Evolutionary conservation across 2,113 vertebrate genomes (phyloP).

Genomic region (Rutilus rutilus): DNA sequence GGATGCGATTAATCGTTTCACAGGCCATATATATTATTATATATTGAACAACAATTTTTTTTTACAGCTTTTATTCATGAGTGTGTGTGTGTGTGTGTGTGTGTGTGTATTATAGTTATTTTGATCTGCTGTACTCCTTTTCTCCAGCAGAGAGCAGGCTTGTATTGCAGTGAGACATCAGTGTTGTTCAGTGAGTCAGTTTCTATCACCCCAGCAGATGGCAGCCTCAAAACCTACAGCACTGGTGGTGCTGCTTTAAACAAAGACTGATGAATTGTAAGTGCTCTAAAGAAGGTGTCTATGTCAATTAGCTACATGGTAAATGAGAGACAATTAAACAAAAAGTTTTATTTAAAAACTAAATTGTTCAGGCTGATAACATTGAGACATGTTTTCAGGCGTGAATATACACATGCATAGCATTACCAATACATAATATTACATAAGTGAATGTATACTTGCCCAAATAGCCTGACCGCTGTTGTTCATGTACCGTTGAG

Average conservation of each 20-base stretch:
- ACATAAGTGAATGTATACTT: background rate
- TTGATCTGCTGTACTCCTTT: background rate
- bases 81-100: no score
- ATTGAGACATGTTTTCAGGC: background rate
- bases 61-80: background rate
- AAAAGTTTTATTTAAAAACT: background rate
- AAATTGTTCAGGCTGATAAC: background rate
- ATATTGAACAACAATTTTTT: no score
- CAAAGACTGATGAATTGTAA: constrained; percentile 37
- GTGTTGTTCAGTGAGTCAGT: background rate
- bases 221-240: background rate
- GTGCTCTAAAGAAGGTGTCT: background rate
- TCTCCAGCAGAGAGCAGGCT: constrained; percentile 74
- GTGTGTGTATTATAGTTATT: background rate
- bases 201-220: constrained; percentile 33
- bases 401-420: background rate
- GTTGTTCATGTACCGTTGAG: constrained; percentile 20
- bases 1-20: no score
- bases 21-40: no score
- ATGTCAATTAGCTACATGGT: constrained; percentile 13
- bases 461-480: constrained; percentile 8
- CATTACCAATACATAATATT: background rate
- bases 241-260: constrained; percentile 18
- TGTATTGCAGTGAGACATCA: constrained; percentile 28
- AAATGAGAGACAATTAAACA: constrained; percentile 14